Evolutionary conservation across 2,888 invertebrate genomes (phyloP).

Genomic region (Cephus pygmeus): DNA sequence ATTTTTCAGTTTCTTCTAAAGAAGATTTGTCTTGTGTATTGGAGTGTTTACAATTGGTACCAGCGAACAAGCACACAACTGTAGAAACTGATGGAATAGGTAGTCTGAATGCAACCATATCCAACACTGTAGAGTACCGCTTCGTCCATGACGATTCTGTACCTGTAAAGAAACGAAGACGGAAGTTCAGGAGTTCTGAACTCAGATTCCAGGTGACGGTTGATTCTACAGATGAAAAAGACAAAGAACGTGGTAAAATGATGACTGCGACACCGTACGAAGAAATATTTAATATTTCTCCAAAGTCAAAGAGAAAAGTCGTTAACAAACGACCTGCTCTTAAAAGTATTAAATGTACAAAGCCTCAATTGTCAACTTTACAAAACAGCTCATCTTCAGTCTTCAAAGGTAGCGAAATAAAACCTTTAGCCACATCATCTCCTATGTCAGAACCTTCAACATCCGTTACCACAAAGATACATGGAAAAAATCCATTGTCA

Average conservation of each 20-base stretch:
- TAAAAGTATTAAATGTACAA: slow-evolving; percentile 8
- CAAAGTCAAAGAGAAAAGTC: slow-evolving; percentile 39
- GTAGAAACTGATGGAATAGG: not conserved
- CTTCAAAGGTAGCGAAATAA: slow-evolving; percentile 24
- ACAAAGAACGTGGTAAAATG: slow-evolving; percentile 29
- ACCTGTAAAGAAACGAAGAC: slow-evolving; percentile 44
- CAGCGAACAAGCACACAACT: slow-evolving; percentile 44
- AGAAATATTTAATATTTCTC: slow-evolving; percentile 50
- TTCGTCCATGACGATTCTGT: slow-evolving; percentile 45
- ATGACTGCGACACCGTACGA: slow-evolving; percentile 46
- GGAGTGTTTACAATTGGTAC: slow-evolving; percentile 55
- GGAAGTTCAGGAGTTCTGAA: slow-evolving; percentile 46
- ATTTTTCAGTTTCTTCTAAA: slow-evolving; percentile 10
- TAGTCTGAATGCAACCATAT: slow-evolving; percentile 12
- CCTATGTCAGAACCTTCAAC: slow-evolving; percentile 16
- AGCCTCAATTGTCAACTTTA: slow-evolving; percentile 4
- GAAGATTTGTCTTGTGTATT: slow-evolving; percentile 50
- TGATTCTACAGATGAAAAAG: slow-evolving; percentile 37
- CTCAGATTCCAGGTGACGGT: slow-evolving; percentile 42
- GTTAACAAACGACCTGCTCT: slow-evolving; percentile 16
- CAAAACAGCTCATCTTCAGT: slow-evolving; percentile 14
- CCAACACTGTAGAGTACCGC: slow-evolving; percentile 36
- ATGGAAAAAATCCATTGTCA: not conserved
- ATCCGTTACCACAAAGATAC: not conserved
- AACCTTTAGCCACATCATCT: slow-evolving; percentile 53